Percentiles rank a stretch among this genome's conserved stretches.
These are phyloP conservation scores for Prenolepis imparis DNA, from an alignment of 2,888 invertebrate genomes.

Conservation along the genomic window DNA sequence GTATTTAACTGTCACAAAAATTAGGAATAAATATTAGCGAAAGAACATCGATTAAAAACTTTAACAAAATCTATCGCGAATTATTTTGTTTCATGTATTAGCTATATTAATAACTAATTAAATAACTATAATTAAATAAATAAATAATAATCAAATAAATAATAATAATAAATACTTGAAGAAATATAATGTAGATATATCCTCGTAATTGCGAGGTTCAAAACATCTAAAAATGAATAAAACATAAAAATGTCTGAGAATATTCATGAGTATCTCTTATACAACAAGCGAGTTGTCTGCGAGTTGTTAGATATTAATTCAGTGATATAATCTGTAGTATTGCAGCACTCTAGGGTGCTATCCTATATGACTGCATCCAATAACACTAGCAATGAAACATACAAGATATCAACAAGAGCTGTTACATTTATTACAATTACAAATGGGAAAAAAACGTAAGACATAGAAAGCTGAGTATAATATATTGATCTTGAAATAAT, in stretches of 20 bases:
- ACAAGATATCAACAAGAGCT: constrained; percentile 35
- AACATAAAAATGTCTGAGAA: neutral
- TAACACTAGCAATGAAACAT: constrained; percentile 11
- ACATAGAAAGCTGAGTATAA: neutral
- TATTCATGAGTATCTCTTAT: neutral
- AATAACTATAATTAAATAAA: too few species aligned
- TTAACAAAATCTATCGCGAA: too few species aligned
- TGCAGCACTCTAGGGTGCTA: constrained; percentile 30
- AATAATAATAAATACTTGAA: neutral
- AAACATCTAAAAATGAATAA: neutral
- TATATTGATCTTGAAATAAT: constrained; percentile 38
- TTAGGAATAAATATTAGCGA: neutral
- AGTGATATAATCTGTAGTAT: constrained; percentile 10
- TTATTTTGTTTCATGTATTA: neutral
- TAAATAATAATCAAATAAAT: too few species aligned
- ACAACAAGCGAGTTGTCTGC: neutral
- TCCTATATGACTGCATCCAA: constrained; percentile 1
- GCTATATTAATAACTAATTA: neutral
- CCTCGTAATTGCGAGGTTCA: neutral
- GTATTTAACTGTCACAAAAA: neutral
- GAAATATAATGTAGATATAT: neutral
- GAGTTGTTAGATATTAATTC: constrained; percentile 18
- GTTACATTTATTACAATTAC: constrained; percentile 29
- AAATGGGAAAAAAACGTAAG: constrained; percentile 20
- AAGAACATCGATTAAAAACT: neutral